phyloP scores from a whole-genome alignment of 2,888 invertebrate species.

The Scelioninae gen. 1 region DNA sequence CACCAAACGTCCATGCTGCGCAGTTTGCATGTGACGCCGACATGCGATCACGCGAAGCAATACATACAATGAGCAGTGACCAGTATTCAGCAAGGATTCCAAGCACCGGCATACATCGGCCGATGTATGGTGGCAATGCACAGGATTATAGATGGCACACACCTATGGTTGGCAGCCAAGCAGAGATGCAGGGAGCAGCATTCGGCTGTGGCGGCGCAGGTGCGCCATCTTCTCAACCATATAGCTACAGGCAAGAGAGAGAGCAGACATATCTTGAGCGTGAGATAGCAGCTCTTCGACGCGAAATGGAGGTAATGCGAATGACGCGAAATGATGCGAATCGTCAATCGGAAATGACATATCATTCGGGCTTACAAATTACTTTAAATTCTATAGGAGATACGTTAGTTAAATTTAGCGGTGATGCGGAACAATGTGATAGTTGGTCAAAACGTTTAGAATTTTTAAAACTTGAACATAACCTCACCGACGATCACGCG shows the following conservation, averaged over 20 bases:
- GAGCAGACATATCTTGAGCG: background rate
- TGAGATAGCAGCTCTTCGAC: background rate
- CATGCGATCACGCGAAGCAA: too few relatives aligned
- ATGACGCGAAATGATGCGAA: background rate
- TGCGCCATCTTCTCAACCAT: background rate
- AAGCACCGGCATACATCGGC: too few relatives aligned
- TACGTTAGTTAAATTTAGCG: slow-evolving; percentile 1
- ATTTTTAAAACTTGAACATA: slow-evolving; percentile 1
- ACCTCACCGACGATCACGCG: slow-evolving; percentile 4
- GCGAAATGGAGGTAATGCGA: background rate
- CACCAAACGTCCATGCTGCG: background rate
- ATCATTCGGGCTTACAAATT: background rate
- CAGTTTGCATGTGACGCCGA: too few relatives aligned
- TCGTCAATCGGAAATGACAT: background rate
- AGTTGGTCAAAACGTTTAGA: background rate
- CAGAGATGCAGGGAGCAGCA: background rate
- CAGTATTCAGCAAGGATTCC: too few relatives aligned
- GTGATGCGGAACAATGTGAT: background rate
- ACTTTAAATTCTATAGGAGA: slow-evolving; percentile 18
- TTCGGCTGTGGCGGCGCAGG: background rate
- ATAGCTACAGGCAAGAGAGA: background rate
- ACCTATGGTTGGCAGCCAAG: too few relatives aligned
- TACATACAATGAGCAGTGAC: too few relatives aligned
- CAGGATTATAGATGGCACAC: too few relatives aligned
- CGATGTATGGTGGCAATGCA: too few relatives aligned